Evolutionary conservation across 1,140 invertebrate genomes (phyloP).

Genomic region (Calliphora vicina): DNA sequence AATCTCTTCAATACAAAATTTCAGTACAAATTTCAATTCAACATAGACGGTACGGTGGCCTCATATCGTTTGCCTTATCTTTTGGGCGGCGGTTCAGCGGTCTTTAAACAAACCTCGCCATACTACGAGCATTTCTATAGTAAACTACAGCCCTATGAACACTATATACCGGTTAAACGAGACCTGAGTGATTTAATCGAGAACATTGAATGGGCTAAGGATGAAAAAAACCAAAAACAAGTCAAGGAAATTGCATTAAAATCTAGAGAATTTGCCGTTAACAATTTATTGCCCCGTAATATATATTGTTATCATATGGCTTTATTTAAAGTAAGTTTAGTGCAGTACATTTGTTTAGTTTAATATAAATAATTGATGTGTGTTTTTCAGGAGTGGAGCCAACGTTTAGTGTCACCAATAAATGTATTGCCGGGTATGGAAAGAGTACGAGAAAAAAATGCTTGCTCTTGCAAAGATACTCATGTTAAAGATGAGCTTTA

Average conservation of each 20-base stretch:
- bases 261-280: slow-evolving; percentile 77
- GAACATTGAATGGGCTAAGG: slow-evolving; percentile 80
- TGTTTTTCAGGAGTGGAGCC: slow-evolving; percentile 74
- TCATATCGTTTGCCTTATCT: slow-evolving; percentile 94
- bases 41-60: slow-evolving; percentile 95
- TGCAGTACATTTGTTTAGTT: slow-evolving; percentile 28
- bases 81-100: slow-evolving; percentile 82
- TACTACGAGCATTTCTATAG: slow-evolving; percentile 96
- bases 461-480: slow-evolving; percentile 64
- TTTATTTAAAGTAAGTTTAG: slow-evolving; percentile 73
- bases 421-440: slow-evolving; percentile 77
- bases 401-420: slow-evolving; percentile 70
- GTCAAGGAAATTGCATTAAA: slow-evolving; percentile 75
- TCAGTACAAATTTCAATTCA: slow-evolving; percentile 96
- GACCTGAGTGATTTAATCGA: slow-evolving; percentile 84
- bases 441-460: slow-evolving; percentile 67
- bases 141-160: slow-evolving; percentile 75
- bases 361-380: slow-evolving; percentile 23
- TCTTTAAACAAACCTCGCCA: slow-evolving; percentile 91
- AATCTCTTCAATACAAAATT: slow-evolving; percentile 44
- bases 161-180: slow-evolving; percentile 84
- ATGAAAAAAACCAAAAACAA: slow-evolving; percentile 73
- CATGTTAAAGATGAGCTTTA: slow-evolving; percentile 48
- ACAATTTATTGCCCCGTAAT: slow-evolving; percentile 84
- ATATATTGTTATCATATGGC: slow-evolving; percentile 90